Evolutionary conservation across 2,797 vertebrate genomes (phyloP), one percentile per base, ranked within the genome.

Genomic region (Brotula barbata): DNA sequence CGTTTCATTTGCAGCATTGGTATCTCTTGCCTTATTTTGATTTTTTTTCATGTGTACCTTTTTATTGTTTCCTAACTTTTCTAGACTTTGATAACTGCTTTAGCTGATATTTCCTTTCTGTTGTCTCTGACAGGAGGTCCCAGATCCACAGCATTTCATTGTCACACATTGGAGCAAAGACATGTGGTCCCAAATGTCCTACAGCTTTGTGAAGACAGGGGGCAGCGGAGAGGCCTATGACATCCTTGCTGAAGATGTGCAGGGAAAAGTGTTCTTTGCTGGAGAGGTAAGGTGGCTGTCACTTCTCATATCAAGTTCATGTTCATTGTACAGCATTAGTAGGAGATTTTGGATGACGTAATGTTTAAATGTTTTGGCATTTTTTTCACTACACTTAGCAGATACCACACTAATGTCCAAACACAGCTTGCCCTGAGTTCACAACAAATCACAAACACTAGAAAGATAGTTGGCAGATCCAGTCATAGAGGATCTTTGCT

Each of bases 161-260:
- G 91, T 99, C 40, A 98, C 97, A 4, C 93, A 85, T 16, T 99
- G 97, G 97, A 94, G 90, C 86, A 90, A 89, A 63, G 97, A 99
- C 78, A 59, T 85, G 3, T 99, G 97, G 97, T 92, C 96, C 39
- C 96, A 95, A 89, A 99, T 98, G 96, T 96, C 96, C 0, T 98
- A 99, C 81, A 98, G 96, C 78, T 98, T 95, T 46, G 95, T 99
- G 71, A 98, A 93, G 89, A 96, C 95, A 0, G 95, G 96, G 5
- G 97, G 96, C 62, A 98, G 94, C 0, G 97, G 97, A 0, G 97
- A 99, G 86, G 96, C 96, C 50, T 99, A 98, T 0, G 97, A 99
- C 59, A 90, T 96, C 71, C 90, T 98, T 6, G 97, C 97, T 23
- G 96, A 99, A 80, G 97, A 99, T 56, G 85, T 99, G 58, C 95